Base-by-base conservation (phyloP, 2,888 invertebrate genomes). In the Trachelus stipa region DNA sequence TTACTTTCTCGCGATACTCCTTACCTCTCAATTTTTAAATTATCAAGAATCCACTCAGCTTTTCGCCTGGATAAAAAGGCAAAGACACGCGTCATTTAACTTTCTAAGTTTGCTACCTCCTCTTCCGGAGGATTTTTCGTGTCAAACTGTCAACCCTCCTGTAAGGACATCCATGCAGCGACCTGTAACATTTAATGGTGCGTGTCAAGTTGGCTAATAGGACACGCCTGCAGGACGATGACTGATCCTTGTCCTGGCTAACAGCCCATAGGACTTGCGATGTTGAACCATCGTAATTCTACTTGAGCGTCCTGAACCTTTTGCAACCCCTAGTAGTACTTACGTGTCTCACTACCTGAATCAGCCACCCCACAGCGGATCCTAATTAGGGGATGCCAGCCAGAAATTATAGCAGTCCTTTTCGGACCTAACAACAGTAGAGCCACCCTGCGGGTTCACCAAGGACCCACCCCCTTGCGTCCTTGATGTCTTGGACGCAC, bases 141-240 rank as follows among this genome's bases (percentile, higher is more conserved):
- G 56, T 56, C 56, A 23, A 23, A 56, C 23, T 23, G 23, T 56
- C 56, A 23, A 23, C 56, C 56, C 56, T 71, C 33, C 31, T 9
- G 33, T 31, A 33, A 31, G 33, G 71, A 71, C 71, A 34, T 1
- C 71, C 71, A 34, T 71, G 33, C 34, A 71, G 33, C 31, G 73
- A 77, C 77, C 78, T 77, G 82, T 80, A 35, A 74, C 79, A 79
- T 79, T 83, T 78, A 83, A 82, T 80, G 80, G 75, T 34, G 79
- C 80, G 82, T 77, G 80, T 78, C 79, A 75, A 76, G 73, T 75
- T 73, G 75, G 79, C 77, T 83, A 82, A 82, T 83, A 80, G 81
- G 77, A 77, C 78, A 78, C 56, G 79, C 69, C 56, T 75, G 79
- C 77, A 77, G 74, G 77, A 76, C 77, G 80, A 81, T 79, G 79